These are phyloP conservation scores for Leptoteleia sp. DNA, from an alignment of 1,140 invertebrate genomes.

Conservation along the genomic window DNA sequence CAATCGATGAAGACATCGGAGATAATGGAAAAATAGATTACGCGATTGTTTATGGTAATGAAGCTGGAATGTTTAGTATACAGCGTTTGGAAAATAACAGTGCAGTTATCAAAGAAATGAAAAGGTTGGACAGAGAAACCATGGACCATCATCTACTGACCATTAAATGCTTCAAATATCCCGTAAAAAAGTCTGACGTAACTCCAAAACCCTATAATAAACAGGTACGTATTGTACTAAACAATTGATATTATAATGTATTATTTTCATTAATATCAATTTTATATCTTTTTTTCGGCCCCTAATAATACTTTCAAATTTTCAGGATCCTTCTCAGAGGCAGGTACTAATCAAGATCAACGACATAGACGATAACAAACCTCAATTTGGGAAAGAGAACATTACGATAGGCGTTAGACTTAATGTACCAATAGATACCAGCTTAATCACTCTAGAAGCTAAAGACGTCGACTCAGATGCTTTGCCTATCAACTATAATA, in stretches of 20 bases:
- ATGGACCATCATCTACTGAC: conserved; percentile 84
- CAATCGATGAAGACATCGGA: conserved; percentile 87
- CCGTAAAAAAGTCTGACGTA: conserved; percentile 75
- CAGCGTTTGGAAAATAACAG: conserved; percentile 85
- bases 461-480: conserved; percentile 86
- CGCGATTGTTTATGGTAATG: conserved; percentile 87
- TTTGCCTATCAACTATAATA: conserved; percentile 84
- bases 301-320: no score
- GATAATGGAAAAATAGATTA: conserved; percentile 90
- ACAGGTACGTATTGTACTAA: conserved; percentile 73
- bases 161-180: conserved; percentile 86
- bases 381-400: conserved; percentile 85
- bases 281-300: no score
- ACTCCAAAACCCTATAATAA: conserved; percentile 84
- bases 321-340: conserved; percentile 85
- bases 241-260: no score
- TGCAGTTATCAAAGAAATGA: conserved; percentile 83
- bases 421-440: conserved; percentile 88
- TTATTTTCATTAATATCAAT: no score
- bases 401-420: conserved; percentile 87
- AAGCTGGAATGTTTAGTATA: conserved; percentile 85
- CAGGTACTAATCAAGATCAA: conserved; percentile 85
- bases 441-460: conserved; percentile 85
- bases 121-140: conserved; percentile 86
- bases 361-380: conserved; percentile 89